phyloP scores from a whole-genome alignment of 64 coral and sea anemone genomes.

The Stichodactyla mertensii region DNA sequence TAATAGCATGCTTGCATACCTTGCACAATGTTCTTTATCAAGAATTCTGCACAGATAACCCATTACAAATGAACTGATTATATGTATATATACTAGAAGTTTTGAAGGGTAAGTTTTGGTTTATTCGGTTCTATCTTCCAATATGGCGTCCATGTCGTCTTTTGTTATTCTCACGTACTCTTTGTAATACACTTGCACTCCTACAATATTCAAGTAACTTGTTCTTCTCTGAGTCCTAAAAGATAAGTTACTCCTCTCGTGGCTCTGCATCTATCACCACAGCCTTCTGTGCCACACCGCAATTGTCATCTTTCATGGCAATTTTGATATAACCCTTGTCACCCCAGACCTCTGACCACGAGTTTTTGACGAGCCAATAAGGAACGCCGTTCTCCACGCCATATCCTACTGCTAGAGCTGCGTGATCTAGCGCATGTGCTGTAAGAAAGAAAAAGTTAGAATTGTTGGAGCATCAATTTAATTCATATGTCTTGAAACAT shows the following conservation, averaged over 20 bases:
- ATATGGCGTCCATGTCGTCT: background rate
- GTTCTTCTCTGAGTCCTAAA: too few relatives aligned
- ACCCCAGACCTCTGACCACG: conserved; percentile 93
- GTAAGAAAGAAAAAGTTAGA: background rate
- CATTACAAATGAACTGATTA: too few relatives aligned
- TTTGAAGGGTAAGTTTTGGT: too few relatives aligned
- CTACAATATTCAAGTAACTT: too few relatives aligned
- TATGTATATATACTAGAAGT: too few relatives aligned
- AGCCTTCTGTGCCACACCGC: conserved; percentile 89
- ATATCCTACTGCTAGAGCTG: conserved; percentile 85
- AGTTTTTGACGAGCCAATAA: conserved; percentile 96
- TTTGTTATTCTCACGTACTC: background rate
- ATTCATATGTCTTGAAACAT: too few relatives aligned
- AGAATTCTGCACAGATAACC: too few relatives aligned
- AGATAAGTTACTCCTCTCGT: background rate
- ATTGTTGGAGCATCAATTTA: too few relatives aligned
- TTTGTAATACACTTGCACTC: background rate
- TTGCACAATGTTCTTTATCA: too few relatives aligned
- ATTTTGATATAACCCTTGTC: conserved; percentile 94
- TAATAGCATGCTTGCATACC: too few relatives aligned
- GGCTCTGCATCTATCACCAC: conserved; percentile 53
- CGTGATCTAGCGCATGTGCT: conserved; percentile 89
- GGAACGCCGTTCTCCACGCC: conserved; percentile 68
- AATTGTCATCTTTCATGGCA: conserved; percentile 63
- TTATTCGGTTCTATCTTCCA: too few relatives aligned